These are phyloP conservation scores for Petroica traversi DNA, from an alignment of 2,113 vertebrate species.

Conservation along the genomic window DNA sequence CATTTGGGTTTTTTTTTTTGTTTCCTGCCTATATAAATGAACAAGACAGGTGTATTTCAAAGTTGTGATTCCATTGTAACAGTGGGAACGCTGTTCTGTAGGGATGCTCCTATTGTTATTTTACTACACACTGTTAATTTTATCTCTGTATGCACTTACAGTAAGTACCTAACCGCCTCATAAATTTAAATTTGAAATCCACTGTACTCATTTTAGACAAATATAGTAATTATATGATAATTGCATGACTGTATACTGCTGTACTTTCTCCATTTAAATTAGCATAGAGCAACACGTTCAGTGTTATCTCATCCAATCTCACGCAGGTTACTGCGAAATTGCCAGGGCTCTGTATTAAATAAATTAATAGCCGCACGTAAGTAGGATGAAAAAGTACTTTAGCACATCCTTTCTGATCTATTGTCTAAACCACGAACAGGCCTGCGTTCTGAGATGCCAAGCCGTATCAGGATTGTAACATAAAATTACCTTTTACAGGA, in stretches of 20 bases:
- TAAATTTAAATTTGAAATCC: conserved; percentile 35
- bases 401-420: not conserved
- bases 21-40: not conserved
- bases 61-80: not conserved
- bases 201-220: not conserved
- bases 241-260: not conserved
- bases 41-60: not conserved
- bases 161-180: not conserved
- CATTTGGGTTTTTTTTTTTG: accelerated
- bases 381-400: not conserved
- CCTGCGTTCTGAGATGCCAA: not conserved
- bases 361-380: not conserved
- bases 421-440: not conserved
- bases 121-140: conserved; percentile 3
- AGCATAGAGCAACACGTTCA: not conserved
- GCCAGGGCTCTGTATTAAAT: not conserved
- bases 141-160: not conserved
- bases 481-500: accelerated
- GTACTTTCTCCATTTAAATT: not conserved
- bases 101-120: not conserved
- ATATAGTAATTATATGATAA: not conserved
- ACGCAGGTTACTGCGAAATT: not conserved
- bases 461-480: accelerated
- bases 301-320: not conserved
- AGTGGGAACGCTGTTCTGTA: not conserved